Conservation (phyloP, 1,140 invertebrate species). For the Catajapyx aquilonaris region DNA sequence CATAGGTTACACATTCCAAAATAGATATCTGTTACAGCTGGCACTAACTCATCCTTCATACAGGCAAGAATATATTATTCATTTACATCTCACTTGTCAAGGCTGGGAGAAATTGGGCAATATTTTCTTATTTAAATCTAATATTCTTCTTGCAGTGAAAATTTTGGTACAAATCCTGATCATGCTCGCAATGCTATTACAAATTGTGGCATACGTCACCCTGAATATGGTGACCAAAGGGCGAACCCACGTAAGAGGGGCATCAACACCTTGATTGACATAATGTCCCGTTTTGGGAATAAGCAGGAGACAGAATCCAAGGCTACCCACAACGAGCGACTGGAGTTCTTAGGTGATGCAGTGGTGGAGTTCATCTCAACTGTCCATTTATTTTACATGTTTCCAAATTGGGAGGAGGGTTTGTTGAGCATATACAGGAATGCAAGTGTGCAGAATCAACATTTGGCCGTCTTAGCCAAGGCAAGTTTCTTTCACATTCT, state of each 20-base stretch:
- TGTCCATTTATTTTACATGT: constrained; percentile 92
- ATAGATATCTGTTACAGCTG: constrained; percentile 69
- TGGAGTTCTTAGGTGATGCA: constrained; percentile 95
- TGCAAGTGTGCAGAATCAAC: constrained; percentile 94
- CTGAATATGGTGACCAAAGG: constrained; percentile 80
- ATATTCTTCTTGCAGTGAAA: constrained; percentile 33
- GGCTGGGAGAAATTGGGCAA: no score
- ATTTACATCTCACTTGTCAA: not conserved
- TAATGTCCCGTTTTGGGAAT: constrained; percentile 86
- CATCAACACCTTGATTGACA: constrained; percentile 92
- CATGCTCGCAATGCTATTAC: constrained; percentile 86
- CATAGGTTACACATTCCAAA: constrained; percentile 72
- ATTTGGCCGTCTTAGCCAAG: constrained; percentile 86
- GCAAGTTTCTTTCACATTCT: constrained; percentile 50
- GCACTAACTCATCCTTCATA: constrained; percentile 96
- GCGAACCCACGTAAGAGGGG: constrained; percentile 85
- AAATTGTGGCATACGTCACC: constrained; percentile 89
- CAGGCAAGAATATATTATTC: constrained; percentile 16
- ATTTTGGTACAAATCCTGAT: constrained; percentile 86
- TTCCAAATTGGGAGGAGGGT: constrained; percentile 91
- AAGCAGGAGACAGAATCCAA: constrained; percentile 74
- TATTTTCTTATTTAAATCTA: constrained; percentile 3
- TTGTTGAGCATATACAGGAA: constrained; percentile 90
- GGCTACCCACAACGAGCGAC: constrained; percentile 87
- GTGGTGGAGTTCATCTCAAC: constrained; percentile 92